Evolutionary conservation across 35 echinoderm and acorn worm species (phyloP).

Genomic region (Patiria miniata): DNA sequence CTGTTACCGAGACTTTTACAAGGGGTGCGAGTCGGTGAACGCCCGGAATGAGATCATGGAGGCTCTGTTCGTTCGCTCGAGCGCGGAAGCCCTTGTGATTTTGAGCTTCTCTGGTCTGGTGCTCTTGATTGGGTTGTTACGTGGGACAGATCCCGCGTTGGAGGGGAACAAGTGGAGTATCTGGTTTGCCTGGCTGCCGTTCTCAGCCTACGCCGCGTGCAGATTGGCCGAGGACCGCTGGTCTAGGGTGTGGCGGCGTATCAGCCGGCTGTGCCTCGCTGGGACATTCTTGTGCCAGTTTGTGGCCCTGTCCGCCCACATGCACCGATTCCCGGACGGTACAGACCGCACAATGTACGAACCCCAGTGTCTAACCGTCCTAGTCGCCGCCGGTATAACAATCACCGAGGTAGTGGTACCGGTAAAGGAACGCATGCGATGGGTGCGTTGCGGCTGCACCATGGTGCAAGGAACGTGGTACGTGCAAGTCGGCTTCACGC

Average conservation of each 20-base stretch:
- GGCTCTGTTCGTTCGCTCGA: slow-evolving; percentile 54
- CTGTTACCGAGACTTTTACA: slow-evolving; percentile 58
- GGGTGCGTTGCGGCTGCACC: slow-evolving; percentile 66
- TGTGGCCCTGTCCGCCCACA: slow-evolving; percentile 57
- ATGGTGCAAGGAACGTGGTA: slow-evolving; percentile 81
- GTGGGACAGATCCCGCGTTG: slow-evolving; percentile 27
- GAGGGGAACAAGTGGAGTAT: slow-evolving; percentile 49
- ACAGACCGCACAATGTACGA: slow-evolving; percentile 83
- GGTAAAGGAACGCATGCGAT: slow-evolving; percentile 44
- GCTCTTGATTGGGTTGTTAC: slow-evolving; percentile 52
- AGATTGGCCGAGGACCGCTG: slow-evolving; percentile 52
- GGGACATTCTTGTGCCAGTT: slow-evolving; percentile 79
- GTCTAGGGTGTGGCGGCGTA: slow-evolving; percentile 42
- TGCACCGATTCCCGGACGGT: slow-evolving; percentile 49
- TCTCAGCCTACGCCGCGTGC: slow-evolving; percentile 53
- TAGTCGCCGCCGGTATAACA: slow-evolving; percentile 60
- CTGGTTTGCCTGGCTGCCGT: slow-evolving; percentile 71
- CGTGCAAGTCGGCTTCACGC: slow-evolving; percentile 76
- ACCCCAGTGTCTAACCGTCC: slow-evolving; percentile 63
- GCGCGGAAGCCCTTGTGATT: slow-evolving; percentile 54
- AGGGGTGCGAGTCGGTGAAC: slow-evolving; percentile 23
- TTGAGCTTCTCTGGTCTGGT: slow-evolving; percentile 45
- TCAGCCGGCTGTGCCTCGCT: slow-evolving; percentile 58
- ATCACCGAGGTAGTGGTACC: slow-evolving; percentile 70
- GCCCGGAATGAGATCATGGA: slow-evolving; percentile 46